A percentile compares a stretch with the other conserved stretches of the same genome.
Conservation (phyloP, 1,140 invertebrate genomes). For the Drosophila asahinai region DNA sequence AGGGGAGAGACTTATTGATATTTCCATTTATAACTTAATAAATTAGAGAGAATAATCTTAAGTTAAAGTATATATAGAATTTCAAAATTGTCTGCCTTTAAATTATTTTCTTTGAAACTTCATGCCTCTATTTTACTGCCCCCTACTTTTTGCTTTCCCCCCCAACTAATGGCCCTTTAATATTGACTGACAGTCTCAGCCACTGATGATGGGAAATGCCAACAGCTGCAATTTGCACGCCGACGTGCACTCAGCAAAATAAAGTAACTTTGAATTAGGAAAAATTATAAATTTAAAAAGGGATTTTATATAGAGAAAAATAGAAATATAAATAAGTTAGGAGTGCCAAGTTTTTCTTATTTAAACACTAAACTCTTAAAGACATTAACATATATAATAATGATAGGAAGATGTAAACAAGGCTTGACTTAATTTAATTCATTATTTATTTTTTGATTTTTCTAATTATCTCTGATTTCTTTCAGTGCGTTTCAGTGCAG, state of each 20-base stretch:
- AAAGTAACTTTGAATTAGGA: not conserved
- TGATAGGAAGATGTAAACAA: not conserved
- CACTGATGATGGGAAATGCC: conserved; percentile 52
- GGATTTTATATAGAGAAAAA: too few species aligned
- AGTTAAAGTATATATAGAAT: not conserved
- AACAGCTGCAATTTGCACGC: conserved; percentile 64
- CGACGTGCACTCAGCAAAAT: conserved; percentile 3
- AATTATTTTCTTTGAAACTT: conserved; percentile 1
- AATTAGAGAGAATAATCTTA: conserved; percentile 3
- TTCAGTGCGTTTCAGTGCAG: not conserved
- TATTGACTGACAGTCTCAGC: conserved; percentile 52
- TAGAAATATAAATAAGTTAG: too few species aligned
- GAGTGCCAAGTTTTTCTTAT: too few species aligned
- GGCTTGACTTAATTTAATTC: not conserved
- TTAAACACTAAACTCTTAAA: too few species aligned
- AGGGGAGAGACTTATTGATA: not conserved
- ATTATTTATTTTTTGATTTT: not conserved
- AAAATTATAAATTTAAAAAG: not conserved
- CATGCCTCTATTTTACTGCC: not conserved
- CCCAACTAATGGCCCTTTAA: conserved; percentile 64
- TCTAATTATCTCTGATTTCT: too few species aligned
- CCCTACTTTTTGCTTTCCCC: not conserved
- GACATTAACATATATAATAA: too few species aligned
- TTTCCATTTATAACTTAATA: not conserved
- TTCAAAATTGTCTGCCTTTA: not conserved